Evolutionary conservation across 37 sponge, comb jelly and placozoan species (phyloP).

Genomic region (Beroe ovata): DNA sequence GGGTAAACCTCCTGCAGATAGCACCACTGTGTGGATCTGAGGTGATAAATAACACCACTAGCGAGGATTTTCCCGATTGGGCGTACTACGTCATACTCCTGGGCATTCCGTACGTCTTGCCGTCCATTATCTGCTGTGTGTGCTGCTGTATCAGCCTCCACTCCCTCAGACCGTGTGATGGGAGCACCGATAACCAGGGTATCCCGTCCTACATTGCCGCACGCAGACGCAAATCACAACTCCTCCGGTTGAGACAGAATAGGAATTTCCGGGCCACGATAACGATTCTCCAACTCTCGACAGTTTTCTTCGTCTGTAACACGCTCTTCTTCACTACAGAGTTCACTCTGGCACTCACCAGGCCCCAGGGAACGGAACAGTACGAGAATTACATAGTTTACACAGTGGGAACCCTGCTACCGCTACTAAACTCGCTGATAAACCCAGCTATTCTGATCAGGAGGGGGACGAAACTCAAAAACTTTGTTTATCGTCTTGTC

Average conservation of each 20-base stretch:
- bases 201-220: too few relatives aligned
- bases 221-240: too few relatives aligned
- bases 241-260: background rate
- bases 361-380: background rate
- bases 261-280: constrained; percentile 9
- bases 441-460: constrained; percentile 2
- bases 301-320: constrained; percentile 18
- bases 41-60: background rate
- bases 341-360: background rate
- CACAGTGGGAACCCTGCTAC: background rate
- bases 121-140: constrained; percentile 2
- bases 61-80: background rate
- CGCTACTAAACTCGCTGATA: background rate
- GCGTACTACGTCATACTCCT: background rate
- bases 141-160: background rate
- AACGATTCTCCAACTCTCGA: constrained; percentile 4
- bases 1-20: background rate
- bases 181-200: background rate
- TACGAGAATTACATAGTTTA: constrained; percentile 10
- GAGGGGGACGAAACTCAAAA: background rate
- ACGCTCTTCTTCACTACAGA: constrained; percentile 28
- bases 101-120: constrained; percentile 15
- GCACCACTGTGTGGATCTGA: constrained; percentile 37
- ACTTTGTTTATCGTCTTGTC: background rate
- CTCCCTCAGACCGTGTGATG: background rate